Conservation (phyloP, 2,113 vertebrate species). For the Bubo blakistoni region DNA sequence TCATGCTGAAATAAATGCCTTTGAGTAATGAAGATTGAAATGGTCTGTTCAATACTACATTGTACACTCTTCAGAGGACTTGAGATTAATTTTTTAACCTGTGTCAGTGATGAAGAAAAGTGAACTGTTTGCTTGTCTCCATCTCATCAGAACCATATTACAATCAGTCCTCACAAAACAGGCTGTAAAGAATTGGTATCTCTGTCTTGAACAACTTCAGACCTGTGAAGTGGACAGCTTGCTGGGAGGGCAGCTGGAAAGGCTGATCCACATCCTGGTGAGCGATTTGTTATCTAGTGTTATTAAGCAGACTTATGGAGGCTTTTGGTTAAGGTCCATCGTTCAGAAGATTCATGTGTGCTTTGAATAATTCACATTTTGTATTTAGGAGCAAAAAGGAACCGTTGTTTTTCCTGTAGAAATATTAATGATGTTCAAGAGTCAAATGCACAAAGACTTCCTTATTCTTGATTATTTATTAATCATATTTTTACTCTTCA, state of each 20-base stretch:
- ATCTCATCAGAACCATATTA: not conserved
- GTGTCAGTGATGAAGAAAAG: not conserved
- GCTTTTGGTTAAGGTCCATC: not conserved
- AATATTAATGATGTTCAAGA: not conserved
- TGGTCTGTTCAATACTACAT: not conserved
- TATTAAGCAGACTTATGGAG: not conserved
- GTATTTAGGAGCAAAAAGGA: not conserved
- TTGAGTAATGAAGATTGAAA: not conserved
- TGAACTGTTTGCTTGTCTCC: not conserved
- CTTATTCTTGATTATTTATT: not conserved
- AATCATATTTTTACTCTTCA: not conserved
- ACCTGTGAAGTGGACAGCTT: rapidly evolving
- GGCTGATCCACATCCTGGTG: not conserved
- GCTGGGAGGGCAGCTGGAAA: not conserved
- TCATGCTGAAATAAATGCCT: not conserved
- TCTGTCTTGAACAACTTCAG: not conserved
- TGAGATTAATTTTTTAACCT: not conserved
- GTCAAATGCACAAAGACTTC: not conserved
- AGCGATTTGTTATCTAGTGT: not conserved
- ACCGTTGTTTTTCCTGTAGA: not conserved
- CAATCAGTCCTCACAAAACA: not conserved
- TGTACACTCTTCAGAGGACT: not conserved
- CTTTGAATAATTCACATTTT: not conserved
- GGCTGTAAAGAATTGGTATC: not conserved
- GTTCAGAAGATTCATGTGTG: not conserved